phyloP scores from a whole-genome alignment of 2,888 invertebrate species.

The Acanthosoma haemorrhoidale region DNA sequence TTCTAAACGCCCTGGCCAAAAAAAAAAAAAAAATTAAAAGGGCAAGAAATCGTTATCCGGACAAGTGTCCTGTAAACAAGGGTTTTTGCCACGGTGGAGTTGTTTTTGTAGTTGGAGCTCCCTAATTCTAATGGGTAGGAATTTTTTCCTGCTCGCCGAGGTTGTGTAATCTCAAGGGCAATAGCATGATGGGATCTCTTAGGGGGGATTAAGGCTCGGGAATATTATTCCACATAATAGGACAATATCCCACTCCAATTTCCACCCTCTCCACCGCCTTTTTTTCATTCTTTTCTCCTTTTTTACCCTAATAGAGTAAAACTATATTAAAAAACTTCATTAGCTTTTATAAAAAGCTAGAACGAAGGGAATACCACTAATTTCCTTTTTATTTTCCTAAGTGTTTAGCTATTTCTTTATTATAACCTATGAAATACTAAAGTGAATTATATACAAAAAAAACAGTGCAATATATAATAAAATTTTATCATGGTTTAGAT shows the following conservation, averaged over 20 bases:
- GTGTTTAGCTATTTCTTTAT: too few species aligned
- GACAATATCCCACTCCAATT: not conserved
- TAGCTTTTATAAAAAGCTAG: too few species aligned
- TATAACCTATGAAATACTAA: too few species aligned
- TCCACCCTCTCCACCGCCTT: not conserved
- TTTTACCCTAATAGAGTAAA: not conserved
- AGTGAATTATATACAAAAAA: too few species aligned
- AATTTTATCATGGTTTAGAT: too few species aligned
- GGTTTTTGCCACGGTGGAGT: not conserved
- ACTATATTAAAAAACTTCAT: too few species aligned
- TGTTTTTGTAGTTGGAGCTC: not conserved
- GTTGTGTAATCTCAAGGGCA: not conserved
- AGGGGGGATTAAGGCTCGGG: not conserved
- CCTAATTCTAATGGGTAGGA: not conserved
- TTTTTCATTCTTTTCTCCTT: not conserved
- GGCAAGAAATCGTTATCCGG: too few species aligned
- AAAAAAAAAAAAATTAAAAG: too few species aligned
- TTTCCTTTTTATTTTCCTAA: too few species aligned
- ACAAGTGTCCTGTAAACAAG: not conserved
- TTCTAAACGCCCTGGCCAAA: too few species aligned
- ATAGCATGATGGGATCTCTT: not conserved
- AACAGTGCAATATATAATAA: too few species aligned
- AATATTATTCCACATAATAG: not conserved
- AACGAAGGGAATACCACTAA: too few species aligned
- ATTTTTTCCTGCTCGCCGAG: not conserved